Conservation (phyloP, 2,888 invertebrate genomes). For the Diploptera punctata region DNA sequence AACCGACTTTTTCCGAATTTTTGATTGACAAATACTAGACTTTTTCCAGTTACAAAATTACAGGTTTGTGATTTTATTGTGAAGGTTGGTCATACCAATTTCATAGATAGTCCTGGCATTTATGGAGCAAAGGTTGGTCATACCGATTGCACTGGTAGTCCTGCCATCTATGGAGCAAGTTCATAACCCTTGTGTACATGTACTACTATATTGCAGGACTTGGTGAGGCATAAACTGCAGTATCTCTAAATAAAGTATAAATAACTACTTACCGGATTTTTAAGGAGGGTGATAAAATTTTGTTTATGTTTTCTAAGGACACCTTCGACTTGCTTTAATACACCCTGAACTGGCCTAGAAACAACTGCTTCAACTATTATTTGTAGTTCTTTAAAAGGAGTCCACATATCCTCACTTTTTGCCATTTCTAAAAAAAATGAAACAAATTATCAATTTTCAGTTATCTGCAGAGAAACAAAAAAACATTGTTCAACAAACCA, state of each 20-base stretch:
- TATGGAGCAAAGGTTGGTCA: background rate
- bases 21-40: no score
- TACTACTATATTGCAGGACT: background rate
- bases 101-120: no score
- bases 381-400: slow-evolving; percentile 80
- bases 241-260: slow-evolving; percentile 14
- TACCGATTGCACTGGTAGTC: no score
- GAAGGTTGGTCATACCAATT: no score
- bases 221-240: background rate
- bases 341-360: slow-evolving; percentile 63
- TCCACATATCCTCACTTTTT: slow-evolving; percentile 79
- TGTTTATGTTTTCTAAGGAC: slow-evolving; percentile 81
- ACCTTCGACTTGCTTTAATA: slow-evolving; percentile 75
- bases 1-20: no score
- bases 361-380: slow-evolving; percentile 72
- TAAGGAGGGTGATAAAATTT: slow-evolving; percentile 82
- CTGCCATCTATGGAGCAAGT: no score
- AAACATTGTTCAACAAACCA: no score
- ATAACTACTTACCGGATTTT: slow-evolving; percentile 77
- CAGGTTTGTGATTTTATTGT: no score
- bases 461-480: no score
- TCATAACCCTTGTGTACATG: no score
- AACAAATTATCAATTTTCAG: no score
- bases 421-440: slow-evolving; percentile 6
- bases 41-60: no score